phyloP scores from a whole-genome alignment of 1,140 invertebrate genomes.

The Hypothenemus hampei region DNA sequence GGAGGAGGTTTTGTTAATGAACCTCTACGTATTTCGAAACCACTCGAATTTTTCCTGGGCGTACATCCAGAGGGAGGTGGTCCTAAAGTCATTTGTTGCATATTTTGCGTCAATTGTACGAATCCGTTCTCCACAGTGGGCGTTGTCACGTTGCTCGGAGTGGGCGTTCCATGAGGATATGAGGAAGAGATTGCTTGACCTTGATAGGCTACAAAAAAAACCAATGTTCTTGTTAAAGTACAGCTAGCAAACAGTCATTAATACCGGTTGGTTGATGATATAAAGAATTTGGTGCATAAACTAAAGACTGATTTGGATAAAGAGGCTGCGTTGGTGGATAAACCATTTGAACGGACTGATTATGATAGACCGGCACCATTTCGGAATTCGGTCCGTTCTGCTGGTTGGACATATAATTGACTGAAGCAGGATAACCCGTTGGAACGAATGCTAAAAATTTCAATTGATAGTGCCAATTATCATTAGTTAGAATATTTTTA shows the following conservation, averaged over 20 bases:
- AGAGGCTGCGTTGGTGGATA: conserved; percentile 27
- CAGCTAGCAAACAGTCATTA: not conserved
- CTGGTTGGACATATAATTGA: conserved; percentile 23
- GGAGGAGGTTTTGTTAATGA: conserved; percentile 15
- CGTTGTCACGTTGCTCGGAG: conserved; percentile 25
- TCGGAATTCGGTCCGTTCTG: conserved; percentile 27
- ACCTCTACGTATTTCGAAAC: conserved; percentile 13
- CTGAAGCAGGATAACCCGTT: conserved; percentile 16
- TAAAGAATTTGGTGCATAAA: conserved; percentile 32
- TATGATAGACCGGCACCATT: conserved; percentile 36
- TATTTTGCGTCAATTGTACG: conserved; percentile 35
- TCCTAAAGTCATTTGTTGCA: conserved; percentile 32
- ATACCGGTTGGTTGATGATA: conserved; percentile 15
- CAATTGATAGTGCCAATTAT: not conserved
- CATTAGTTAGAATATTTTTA: not conserved
- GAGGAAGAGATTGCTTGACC: conserved; percentile 15
- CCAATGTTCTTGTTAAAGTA: not conserved
- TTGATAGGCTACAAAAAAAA: conserved; percentile 19
- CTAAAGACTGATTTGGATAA: conserved; percentile 36
- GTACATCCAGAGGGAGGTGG: not conserved
- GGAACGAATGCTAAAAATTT: conserved; percentile 22
- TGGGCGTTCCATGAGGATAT: conserved; percentile 36
- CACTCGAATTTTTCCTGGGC: conserved; percentile 6
- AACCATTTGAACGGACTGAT: conserved; percentile 36
- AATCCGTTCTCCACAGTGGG: conserved; percentile 17